These are phyloP conservation scores for Condylura cristata DNA, from an alignment of 2,113 vertebrate species.

Conservation along the genomic window DNA sequence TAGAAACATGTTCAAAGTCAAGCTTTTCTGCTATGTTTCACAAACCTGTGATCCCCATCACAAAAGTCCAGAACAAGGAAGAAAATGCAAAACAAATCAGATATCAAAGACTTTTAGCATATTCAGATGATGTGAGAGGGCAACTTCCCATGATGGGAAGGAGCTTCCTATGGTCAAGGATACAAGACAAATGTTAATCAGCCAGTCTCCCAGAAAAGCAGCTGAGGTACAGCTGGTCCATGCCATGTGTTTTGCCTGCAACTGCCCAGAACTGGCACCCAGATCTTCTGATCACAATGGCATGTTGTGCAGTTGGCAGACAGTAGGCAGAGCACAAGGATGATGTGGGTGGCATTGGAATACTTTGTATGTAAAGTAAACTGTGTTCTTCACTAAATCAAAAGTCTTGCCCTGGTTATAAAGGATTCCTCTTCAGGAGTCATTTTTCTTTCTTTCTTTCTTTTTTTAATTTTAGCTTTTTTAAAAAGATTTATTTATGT, in stretches of 20 bases:
- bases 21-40: no score
- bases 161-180: not conserved
- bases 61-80: not conserved
- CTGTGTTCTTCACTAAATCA: not conserved
- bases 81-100: not conserved
- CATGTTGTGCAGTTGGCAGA: not conserved
- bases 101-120: not conserved
- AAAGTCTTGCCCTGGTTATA: not conserved
- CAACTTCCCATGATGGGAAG: not conserved
- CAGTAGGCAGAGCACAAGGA: not conserved
- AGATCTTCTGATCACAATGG: not conserved
- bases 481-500: no score
- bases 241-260: not conserved
- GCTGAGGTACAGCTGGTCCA: fast-evolving
- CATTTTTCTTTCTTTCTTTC: no score
- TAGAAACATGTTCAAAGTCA: not conserved
- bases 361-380: not conserved
- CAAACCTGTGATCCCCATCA: not conserved
- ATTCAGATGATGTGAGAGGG: not conserved
- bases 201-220: not conserved
- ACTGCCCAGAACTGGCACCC: not conserved
- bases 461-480: no score
- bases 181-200: not conserved
- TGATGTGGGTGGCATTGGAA: not conserved
- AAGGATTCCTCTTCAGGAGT: not conserved